Base-by-base conservation (phyloP, 2,113 vertebrate species). In the Callospermophilus lateralis region DNA sequence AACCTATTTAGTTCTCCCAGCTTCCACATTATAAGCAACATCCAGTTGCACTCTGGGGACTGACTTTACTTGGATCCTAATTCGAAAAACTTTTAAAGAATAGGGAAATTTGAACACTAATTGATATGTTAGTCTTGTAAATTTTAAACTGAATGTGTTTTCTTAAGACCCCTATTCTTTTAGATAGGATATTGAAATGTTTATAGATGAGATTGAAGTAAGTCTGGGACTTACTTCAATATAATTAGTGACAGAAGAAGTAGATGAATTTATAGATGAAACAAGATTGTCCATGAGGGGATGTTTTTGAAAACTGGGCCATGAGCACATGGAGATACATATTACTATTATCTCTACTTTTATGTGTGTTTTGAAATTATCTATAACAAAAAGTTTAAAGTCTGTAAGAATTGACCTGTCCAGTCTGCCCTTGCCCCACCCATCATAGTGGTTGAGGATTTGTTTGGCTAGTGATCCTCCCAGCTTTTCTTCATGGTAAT, bases 101-200 rank as follows among this genome's bases (percentile, higher is more conserved):
- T 30, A 84, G 16, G 63, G 12, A 81, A 93, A 72, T 76, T 77
- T 77, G 30, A 83, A 76, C 30, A 61, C 24, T 88, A 73, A 13
- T 1, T 89, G 48, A 10, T 73, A 45, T 58, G 28, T 63, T 86
- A 90, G 20, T 55, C 17, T 81, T 95, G 0, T 67, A 94, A 55
- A 89, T 63, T 96, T 84, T 85, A 67, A 84, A 70, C 45, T 68
- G 26, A 26, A 45, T n/a, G 53, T 10, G 0, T 73, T 73, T 85
- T 65, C 10, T 76, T 73, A 42, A 73, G 22, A 79, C 12, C 30
- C 32, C 48, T 85, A 67, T 32, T 37, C 65, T 58, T 89, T 94
- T 83, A 83, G 51, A 45, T 89, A 70, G 70, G n/a, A 39, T 76
- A 78, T 16, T 89, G 37, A 93, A 90, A 78, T 93, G 51, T 84